Evolutionary conservation across 2,113 vertebrate genomes (phyloP).

Genomic region (Etheostoma cragini): DNA sequence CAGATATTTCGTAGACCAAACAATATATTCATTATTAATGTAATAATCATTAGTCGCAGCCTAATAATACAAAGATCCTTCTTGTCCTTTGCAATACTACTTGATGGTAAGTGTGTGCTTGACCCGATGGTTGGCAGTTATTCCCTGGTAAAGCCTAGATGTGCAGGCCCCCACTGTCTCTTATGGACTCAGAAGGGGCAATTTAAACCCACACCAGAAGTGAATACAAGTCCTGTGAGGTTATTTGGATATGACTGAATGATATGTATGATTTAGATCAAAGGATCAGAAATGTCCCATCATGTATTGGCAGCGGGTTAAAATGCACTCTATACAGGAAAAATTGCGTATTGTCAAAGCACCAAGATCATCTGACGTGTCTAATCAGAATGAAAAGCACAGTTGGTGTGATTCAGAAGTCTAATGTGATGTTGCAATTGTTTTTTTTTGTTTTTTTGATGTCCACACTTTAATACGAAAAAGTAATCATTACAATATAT

Average conservation of each 20-base stretch:
- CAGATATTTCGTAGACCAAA: background rate
- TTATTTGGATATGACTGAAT: conserved; percentile 5
- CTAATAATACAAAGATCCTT: background rate
- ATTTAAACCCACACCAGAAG: background rate
- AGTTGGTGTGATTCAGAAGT: background rate
- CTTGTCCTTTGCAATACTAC: background rate
- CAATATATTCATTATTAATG: background rate
- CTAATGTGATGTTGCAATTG: background rate
- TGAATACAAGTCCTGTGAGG: background rate
- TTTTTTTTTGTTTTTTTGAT: background rate
- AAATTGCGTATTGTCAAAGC: background rate
- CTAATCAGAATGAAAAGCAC: background rate
- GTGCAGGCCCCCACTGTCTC: background rate
- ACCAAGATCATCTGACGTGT: background rate
- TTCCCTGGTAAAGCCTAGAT: background rate
- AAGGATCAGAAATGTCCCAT: background rate
- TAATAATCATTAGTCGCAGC: background rate
- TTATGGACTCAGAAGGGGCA: background rate
- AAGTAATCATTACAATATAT: too few species aligned
- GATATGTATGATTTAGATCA: background rate
- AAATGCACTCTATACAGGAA: background rate
- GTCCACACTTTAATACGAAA: background rate
- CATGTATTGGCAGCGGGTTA: background rate
- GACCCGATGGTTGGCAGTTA: background rate
- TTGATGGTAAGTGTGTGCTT: background rate